A percentile compares a stretch with the other conserved stretches of the same genome.
Evolutionary conservation across 2,797 vertebrate genomes (phyloP).

Genomic region (Craterocephalus amniculus): DNA sequence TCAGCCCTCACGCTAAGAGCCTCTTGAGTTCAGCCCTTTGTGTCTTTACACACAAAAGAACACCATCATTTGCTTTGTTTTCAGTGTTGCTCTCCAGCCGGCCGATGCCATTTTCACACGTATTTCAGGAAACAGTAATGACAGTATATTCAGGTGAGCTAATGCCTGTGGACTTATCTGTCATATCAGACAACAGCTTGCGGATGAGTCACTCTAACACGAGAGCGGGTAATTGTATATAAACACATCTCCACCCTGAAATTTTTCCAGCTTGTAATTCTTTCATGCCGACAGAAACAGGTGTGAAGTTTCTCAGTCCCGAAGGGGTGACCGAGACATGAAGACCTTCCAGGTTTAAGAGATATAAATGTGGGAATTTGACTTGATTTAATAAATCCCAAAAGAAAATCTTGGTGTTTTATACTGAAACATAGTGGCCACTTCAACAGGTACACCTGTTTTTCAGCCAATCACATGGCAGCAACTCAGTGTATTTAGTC

Average conservation of each 20-base stretch:
- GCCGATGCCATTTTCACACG: conserved; percentile 56
- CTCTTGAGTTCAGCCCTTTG: conserved; percentile 57
- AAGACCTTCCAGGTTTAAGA: not conserved
- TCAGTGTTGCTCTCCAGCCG: conserved; percentile 23
- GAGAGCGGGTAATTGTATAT: conserved; percentile 30
- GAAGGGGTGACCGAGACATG: not conserved
- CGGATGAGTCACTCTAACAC: conserved; percentile 49
- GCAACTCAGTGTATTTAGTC: no score
- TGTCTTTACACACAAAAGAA: conserved; percentile 58
- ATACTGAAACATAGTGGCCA: no score
- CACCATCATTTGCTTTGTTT: conserved; percentile 44
- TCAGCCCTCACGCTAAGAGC: conserved; percentile 50
- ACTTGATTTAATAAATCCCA: no score
- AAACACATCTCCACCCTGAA: conserved; percentile 1
- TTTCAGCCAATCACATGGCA: no score
- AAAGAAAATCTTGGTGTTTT: no score
- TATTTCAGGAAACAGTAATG: conserved; percentile 62
- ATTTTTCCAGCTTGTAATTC: not conserved
- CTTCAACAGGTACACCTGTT: no score
- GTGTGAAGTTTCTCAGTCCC: not conserved
- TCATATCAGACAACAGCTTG: conserved; percentile 50
- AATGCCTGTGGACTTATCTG: conserved; percentile 49
- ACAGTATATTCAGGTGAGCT: conserved; percentile 45
- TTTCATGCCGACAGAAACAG: not conserved
- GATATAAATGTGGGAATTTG: not conserved